Evolutionary conservation across 2,113 vertebrate genomes (phyloP).

Genomic region (Falcunculus frontatus): DNA sequence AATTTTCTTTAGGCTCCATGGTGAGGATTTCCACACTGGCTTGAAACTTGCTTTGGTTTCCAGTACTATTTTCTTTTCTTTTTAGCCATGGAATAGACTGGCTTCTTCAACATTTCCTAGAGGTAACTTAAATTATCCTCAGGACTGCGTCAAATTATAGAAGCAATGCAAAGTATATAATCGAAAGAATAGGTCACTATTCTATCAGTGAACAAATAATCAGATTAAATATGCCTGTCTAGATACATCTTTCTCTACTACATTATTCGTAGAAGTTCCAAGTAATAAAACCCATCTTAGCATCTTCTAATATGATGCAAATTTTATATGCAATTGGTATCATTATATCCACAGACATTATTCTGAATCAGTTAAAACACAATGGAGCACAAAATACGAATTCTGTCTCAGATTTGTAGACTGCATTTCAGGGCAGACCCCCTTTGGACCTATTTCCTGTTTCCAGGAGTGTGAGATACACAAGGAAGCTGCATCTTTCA

Average conservation of each 20-base stretch:
- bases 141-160: not conserved
- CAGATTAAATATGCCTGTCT: not conserved
- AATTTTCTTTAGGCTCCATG: not conserved
- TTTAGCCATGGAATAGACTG: not conserved
- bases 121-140: not conserved
- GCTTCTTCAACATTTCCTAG: not conserved
- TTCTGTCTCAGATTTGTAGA: not conserved
- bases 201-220: not conserved
- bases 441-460: not conserved
- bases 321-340: not conserved
- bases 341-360: not conserved
- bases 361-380: not conserved
- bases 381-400: not conserved
- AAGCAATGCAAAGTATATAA: not conserved
- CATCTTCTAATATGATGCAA: not conserved
- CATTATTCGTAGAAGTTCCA: not conserved
- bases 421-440: not conserved
- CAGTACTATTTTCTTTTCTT: not conserved
- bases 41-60: not conserved
- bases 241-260: not conserved
- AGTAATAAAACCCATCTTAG: not conserved
- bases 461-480: not conserved
- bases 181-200: not conserved
- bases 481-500: not conserved
- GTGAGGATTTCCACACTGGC: not conserved